Evolutionary conservation across 2,888 invertebrate species (phyloP), one percentile per base, ranked within the genome.

Genomic region (Abrostola triplasia): DNA sequence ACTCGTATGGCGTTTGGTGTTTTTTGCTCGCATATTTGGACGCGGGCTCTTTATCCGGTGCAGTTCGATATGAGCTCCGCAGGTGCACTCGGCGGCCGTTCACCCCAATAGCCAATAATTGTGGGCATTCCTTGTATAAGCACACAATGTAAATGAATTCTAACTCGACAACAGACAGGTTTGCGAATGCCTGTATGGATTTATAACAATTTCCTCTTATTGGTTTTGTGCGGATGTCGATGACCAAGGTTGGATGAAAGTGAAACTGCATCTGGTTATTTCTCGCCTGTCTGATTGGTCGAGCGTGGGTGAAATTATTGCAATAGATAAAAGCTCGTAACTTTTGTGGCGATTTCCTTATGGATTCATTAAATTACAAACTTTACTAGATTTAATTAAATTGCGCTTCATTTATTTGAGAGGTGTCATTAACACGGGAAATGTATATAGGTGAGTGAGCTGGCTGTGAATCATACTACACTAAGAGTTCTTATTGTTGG

Each of bases 31-130:
- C 89, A 90, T 89, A 88, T 93, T 92, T 85, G 90, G 90, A 80
- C 82, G 84, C 76, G 77, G 76, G 77, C 68, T 81, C 70, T 83
- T 86, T 81, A 85, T 84, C 82, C 84, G 81, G 72, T 79, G 81
- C 82, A 81, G 76, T 80, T 79, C 81, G 75, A 79, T 82, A 79
- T 83, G 79, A 77, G 76, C 70, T 65, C 54, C 84, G 90, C 93
- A 93, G 93, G 93, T 93, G 93, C 92, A 89, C 77, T 76, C 76
- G 53, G 61, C 84, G 92, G 89, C 76, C 92, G 81, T 92, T 93
- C 86, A 93, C 90, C 93, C 81, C 82, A 75, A 71, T 71, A 69
- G 72, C 83, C 83, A 84, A 88, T 87, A 79, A 86, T 85, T 85
- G 83, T 84, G 75, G 72, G 66, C 67, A 82, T 83, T 84, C 79